Evolutionary conservation across 2,113 vertebrate species (phyloP), one percentile per base, ranked within the genome.

Genomic region (Bufo bufo): DNA sequence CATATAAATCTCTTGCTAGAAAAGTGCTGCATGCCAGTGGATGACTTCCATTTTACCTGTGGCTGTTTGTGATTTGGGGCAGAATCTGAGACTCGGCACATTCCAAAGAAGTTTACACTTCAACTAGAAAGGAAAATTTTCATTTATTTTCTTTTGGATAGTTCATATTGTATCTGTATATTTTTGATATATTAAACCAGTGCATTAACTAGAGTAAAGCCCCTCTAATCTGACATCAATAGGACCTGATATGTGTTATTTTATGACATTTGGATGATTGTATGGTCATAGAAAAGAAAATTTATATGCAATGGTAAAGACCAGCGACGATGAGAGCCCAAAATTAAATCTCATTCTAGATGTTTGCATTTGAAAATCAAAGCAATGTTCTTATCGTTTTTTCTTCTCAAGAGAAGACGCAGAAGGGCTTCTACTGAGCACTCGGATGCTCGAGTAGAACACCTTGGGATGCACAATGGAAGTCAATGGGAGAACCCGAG

Each of bases 1-100:
- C 91, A 91, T 92, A 90, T 93, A 92, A 91, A 89, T 81, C 89
- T 89, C 90, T 91, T 91, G 91, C 89, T 65, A 92, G n/a, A 3
- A 69, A 69, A 11, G 82, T 63, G 50, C 63, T 65, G 90, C 84
- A 90, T 82, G n/a, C 86, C 82, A 89, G 89, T 83, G 90, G 91
- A 92, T 91, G 90, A 85, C 90, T 89, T 90, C 90, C 90, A 87
- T 84, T 80, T 88, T 91, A 90, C 85, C 92, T 91, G 86, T 85
- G 85, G 88, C 0, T 13, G 84, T 90, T 92, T 92, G 90, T 89
- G 88, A 77, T 87, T 90, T 87, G 49, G 87, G 90, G 87, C 91
- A 82, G n/a, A 78, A 45, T 17, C 80, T 82, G 71, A 85, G 90
- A 4, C 85, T 85, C 87, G 63, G 82, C 85, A 89, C 20, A 2